Base-by-base conservation (phyloP, 2,888 invertebrate genomes). In the Bugula neritina region DNA sequence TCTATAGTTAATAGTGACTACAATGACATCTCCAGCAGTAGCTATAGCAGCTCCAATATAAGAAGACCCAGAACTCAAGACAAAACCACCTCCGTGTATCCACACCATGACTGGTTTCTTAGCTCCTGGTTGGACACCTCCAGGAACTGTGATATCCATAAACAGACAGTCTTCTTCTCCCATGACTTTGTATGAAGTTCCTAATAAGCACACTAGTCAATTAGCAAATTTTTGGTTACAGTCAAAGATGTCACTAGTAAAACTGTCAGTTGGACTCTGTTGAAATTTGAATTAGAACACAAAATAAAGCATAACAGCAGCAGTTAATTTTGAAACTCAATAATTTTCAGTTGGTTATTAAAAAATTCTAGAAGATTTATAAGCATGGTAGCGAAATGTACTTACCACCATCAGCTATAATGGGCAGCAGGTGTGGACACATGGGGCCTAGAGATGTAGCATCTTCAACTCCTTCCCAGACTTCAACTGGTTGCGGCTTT, bases 131-230 rank as follows among this genome's bases (percentile, higher is more conserved):
- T 63, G 63, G 2, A 63, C 63, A 31, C 34, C 34, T 25, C 63
- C 63, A 63, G 63, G 63, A 25, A 63, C 63, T 10, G 63, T 63
- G 3, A 63, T 27, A 31, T 63, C 21, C 31, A 63, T 21, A 63
- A 63, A 63, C 17, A 63, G 31, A 63, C 63, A 63, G 63, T 63
- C 63, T 27, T 63, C 63, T 31, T 63, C 63, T 13, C 63, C 63
- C 3, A 57, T 57, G 27, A 13, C 52, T 21, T 52, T 52, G 21
- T 21, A 17, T 52, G 21, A 21, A 52, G 13, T 21, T 52, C n/a
- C n/a, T n/a, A n/a, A n/a, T n/a, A n/a, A n/a, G n/a, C n/a, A n/a
- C n/a, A n/a, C n/a, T n/a, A n/a, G n/a, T n/a, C n/a, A n/a, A n/a
- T n/a, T n/a, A n/a, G n/a, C n/a, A n/a, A n/a, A n/a, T n/a, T n/a